Base-by-base conservation (phyloP, 2,888 invertebrate species). In the Sisyra nigra region DNA sequence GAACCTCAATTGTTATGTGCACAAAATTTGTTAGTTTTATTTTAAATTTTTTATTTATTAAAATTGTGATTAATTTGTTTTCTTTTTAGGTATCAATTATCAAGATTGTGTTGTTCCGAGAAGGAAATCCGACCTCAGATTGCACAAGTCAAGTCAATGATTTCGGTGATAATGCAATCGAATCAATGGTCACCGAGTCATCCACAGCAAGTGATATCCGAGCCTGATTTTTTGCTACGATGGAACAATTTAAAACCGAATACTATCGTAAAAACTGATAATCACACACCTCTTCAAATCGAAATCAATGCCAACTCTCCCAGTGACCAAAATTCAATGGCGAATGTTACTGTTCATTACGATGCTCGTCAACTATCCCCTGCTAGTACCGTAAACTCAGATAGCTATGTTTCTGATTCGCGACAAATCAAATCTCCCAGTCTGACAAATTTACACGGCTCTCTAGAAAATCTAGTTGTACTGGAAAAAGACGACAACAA, bases 221-320 rank as follows among this genome's bases (percentile, higher is more conserved):
- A 63, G 3, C 68, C 65, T 38, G 72, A 80, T 57, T 86, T 86
- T 57, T 82, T 84, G 52, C 68, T 69, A 35, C 71, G 82, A 43
- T 85, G 85, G 84, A 75, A 80, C 51, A 67, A 66, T 17, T 67
- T 79, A 48, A 77, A 75, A 55, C 78, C 80, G 11, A 81, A 80
- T 57, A 60, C 65, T 32, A 70, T 73, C 14, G 68, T 70, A 14
- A 71, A 70, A 51, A 56, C 70, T 19, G 74, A 75, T 54, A 71
- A 72, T 47, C 68, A 69, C 45, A 54, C 66, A 17, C 46, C 49
- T 35, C 41, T 33, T 11, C n/a, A 33, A 19, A 13, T 19, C n/a
- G 41, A 18, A 19, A 34, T 41, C 10, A 11, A 17, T 2, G 15
- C 17, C 10, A 33, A 15, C 19, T 14, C 33, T 8, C 18, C 13